These are phyloP conservation scores for Diplazon laetatorius DNA, from an alignment of 2,888 invertebrate species.

Conservation along the genomic window DNA sequence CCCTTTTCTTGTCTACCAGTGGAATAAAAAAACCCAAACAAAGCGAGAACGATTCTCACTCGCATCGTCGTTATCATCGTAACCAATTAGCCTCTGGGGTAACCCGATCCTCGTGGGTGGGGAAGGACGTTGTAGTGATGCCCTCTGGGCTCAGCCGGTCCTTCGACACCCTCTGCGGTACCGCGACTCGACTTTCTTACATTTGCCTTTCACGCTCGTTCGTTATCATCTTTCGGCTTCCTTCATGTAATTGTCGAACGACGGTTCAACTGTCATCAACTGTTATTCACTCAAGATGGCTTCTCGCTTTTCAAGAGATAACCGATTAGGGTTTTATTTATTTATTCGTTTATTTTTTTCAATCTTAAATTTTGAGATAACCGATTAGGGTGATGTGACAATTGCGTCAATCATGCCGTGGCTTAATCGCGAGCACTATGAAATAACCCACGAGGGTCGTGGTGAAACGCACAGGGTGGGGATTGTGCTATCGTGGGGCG, in stretches of 20 bases:
- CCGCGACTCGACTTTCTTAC: conserved; percentile 64
- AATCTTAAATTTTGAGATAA: too few species aligned
- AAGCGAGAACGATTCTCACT: conserved; percentile 21
- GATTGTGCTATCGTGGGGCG: too few species aligned
- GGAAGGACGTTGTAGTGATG: conserved; percentile 64
- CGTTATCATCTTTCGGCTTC: conserved; percentile 31
- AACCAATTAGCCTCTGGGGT: conserved; percentile 79
- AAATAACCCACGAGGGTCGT: too few species aligned
- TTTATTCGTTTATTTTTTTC: too few species aligned
- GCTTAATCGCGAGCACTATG: too few species aligned
- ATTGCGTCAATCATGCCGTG: too few species aligned
- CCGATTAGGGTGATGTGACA: too few species aligned
- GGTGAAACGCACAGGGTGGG: too few species aligned
- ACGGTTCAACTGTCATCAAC: conserved; percentile 24
- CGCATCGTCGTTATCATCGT: conserved; percentile 75
- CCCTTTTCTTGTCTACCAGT: too few species aligned
- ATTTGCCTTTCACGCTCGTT: conserved; percentile 56
- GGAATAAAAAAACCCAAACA: background rate
- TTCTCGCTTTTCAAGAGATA: too few species aligned
- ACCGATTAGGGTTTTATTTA: too few species aligned
- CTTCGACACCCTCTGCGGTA: conserved; percentile 27
- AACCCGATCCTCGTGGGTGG: conserved; percentile 76
- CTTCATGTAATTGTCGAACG: conserved; percentile 27
- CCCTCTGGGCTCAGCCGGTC: conserved; percentile 60
- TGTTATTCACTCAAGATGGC: background rate